Evolutionary conservation across 1,140 invertebrate genomes (phyloP).

Genomic region (Drosophila grimshawi): DNA sequence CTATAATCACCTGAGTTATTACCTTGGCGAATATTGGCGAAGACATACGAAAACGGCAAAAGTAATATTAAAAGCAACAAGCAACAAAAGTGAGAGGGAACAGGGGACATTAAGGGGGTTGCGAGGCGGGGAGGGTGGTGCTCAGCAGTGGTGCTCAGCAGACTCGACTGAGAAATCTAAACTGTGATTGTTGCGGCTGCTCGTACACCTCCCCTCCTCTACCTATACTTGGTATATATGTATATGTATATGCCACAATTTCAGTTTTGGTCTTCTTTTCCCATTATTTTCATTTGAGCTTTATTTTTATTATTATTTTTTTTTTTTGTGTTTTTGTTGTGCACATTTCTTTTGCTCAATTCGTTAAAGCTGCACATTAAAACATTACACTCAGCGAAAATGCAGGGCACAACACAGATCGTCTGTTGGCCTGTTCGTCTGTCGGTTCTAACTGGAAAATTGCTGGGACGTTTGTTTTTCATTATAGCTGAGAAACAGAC

Average conservation of each 20-base stretch:
- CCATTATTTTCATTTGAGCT: slow-evolving; percentile 74
- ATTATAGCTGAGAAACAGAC: slow-evolving; percentile 50
- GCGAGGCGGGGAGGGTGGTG: not conserved
- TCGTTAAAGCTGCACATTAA: slow-evolving; percentile 69
- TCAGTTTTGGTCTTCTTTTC: slow-evolving; percentile 77
- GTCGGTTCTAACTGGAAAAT: slow-evolving; percentile 76
- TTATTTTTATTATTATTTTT: slow-evolving; percentile 50
- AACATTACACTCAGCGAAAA: slow-evolving; percentile 73
- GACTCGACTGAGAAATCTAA: slow-evolving; percentile 65
- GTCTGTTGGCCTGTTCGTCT: not conserved
- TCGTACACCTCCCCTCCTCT: not conserved
- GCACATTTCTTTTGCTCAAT: slow-evolving; percentile 52
- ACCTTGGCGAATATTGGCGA: slow-evolving; percentile 83
- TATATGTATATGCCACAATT: slow-evolving; percentile 56
- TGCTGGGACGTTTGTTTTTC: slow-evolving; percentile 79
- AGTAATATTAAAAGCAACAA: slow-evolving; percentile 78
- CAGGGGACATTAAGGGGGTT: not conserved
- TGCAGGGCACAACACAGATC: slow-evolving; percentile 14
- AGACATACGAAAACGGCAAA: slow-evolving; percentile 60
- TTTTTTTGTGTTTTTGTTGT: slow-evolving; percentile 31
- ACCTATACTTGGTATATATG: not conserved
- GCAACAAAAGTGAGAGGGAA: slow-evolving; percentile 3
- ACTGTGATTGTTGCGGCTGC: slow-evolving; percentile 70
- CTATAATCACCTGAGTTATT: slow-evolving; percentile 85
- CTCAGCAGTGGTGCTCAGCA: not conserved